Evolutionary conservation across 2,113 vertebrate genomes (phyloP), one percentile per base, ranked within the genome.

Genomic region (Bombycilla garrulus): DNA sequence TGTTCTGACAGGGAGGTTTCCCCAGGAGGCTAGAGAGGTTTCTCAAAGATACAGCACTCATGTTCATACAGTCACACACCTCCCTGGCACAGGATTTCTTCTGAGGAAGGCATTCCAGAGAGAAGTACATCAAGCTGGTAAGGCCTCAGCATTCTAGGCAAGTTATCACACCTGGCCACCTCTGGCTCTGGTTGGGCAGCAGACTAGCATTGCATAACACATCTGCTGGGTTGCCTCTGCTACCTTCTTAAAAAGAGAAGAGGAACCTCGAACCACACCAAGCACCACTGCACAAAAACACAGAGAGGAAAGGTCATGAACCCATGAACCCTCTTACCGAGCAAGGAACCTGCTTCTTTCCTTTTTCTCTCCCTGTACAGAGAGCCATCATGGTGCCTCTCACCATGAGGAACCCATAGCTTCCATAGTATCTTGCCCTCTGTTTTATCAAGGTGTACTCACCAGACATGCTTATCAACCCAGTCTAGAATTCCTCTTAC

Each of bases 191-290:
- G 7, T 38, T 93, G 31, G 21, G 38, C 69, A 93, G 33, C 29
- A 76, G 53, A 72, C 47, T 2, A 71, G 11, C n/a, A 66, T 5
- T 61, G 29, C 17, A 15, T 8, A 50, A 53, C 20, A 57, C 12
- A 28, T 15, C 20, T 56, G 18, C 33, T 38, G 10, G 24, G 21
- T 11, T 70, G 16, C 12, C 12, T 60, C 45, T 35, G 33, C 40
- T 86, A 12, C 16, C 13, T 23, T 60, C 28, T 56, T 56, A 12
- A 48, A 67, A 65, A 65, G 14, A 21, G 28, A 53, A 64, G 8
- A 56, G 25, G 13, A 79, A 79, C 6, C 10, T 40, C 0, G 0
- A 65, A 36, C 16, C 0, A 0, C 2, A 8, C 17, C 70, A 82
- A 45, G 9, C 8, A 3, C 11, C 7, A 5, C 56, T 28, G 45